phyloP scores from a whole-genome alignment of 2,113 vertebrate genomes.

The Crocuta crocuta region DNA sequence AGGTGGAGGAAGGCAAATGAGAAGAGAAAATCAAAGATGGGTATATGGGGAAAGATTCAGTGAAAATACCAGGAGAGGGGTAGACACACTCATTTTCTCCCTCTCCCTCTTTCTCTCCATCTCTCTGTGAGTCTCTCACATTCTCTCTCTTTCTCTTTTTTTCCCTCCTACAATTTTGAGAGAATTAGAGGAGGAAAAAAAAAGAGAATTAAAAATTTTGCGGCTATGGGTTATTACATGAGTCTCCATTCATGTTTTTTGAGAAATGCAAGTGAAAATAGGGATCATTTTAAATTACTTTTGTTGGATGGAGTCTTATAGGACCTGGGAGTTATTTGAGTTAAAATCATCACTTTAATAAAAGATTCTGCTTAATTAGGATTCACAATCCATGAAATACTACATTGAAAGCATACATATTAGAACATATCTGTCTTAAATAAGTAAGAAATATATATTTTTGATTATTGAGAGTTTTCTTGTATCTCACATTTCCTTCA shows the following conservation, averaged over 20 bases:
- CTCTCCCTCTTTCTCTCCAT: not conserved
- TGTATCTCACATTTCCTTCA: not conserved
- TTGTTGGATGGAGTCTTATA: not conserved
- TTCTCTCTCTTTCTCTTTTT: not conserved
- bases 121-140: not conserved
- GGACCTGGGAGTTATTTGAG: not conserved
- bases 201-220: not conserved
- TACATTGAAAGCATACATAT: not conserved
- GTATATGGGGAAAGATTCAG: not conserved
- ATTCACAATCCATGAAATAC: not conserved
- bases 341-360: not conserved
- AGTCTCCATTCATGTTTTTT: not conserved
- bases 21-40: not conserved
- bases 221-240: not conserved
- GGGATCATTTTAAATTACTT: not conserved
- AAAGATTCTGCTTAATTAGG: slow-evolving; percentile 29
- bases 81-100: not conserved
- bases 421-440: not conserved
- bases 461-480: not conserved
- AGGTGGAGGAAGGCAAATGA: not conserved
- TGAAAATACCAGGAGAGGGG: not conserved
- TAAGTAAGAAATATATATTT: not conserved
- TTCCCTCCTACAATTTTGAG: not conserved
- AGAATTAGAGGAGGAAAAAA: not conserved
- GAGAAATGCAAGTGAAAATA: not conserved